A percentile compares a stretch with the other conserved stretches of the same genome.
phyloP scores from a whole-genome alignment of 2,797 vertebrate genomes.

The Premnoplex brunnescens region DNA sequence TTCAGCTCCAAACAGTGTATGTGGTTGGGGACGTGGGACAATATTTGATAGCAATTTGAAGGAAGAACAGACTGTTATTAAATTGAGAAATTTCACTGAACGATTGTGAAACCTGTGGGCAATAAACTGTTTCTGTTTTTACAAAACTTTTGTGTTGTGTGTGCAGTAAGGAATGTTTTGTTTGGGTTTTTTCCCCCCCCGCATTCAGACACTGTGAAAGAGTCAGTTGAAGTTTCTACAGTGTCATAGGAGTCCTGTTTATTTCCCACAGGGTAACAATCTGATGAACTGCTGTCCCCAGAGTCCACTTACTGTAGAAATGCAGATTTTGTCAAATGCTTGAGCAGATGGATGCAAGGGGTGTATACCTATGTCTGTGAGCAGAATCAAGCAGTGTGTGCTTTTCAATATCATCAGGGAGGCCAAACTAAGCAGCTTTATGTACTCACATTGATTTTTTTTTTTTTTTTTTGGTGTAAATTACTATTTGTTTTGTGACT shows the following conservation, averaged over 20 bases:
- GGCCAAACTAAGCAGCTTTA: not conserved
- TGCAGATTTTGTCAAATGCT: not conserved
- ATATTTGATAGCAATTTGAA: not conserved
- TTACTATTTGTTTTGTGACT: not conserved
- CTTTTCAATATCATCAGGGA: not conserved
- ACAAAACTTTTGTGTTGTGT: not conserved
- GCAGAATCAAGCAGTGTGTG: not conserved
- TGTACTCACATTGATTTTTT: not conserved
- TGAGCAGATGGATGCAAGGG: not conserved
- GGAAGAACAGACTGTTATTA: slow-evolving; percentile 1
- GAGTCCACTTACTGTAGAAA: not conserved
- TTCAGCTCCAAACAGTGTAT: not conserved
- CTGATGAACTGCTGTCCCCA: not conserved
- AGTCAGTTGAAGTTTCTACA: not conserved
- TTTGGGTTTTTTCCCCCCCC: not conserved
- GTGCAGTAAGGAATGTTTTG: not conserved
- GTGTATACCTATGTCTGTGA: not conserved
- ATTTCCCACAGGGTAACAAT: not conserved
- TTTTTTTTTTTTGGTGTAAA: not conserved
- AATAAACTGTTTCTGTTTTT: slow-evolving; percentile 25
- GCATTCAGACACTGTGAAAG: not conserved
- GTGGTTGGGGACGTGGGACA: not conserved
- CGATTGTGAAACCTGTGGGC: not conserved
- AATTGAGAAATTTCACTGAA: slow-evolving; percentile 36
- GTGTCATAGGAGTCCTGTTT: not conserved